These are phyloP conservation scores for Triplophysa tibetana DNA, from an alignment of 2,113 vertebrate genomes.

Conservation along the genomic window DNA sequence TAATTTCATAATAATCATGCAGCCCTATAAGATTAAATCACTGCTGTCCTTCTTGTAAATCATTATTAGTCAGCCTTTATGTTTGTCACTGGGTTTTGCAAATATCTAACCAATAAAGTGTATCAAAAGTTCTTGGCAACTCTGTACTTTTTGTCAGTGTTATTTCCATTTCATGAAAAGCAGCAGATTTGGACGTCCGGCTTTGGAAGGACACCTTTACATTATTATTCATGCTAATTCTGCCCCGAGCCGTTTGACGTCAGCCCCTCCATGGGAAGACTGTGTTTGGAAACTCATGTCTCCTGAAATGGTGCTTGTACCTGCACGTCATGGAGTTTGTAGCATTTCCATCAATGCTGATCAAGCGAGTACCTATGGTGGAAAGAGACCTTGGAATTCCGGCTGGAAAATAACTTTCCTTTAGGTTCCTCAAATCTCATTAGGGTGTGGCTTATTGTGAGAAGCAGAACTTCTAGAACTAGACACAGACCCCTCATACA, in stretches of 20 bases:
- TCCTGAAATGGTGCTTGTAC: constrained; percentile 59
- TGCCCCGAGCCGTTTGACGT: constrained; percentile 11
- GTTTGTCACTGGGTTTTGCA: too few species aligned
- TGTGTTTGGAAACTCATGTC: constrained; percentile 37
- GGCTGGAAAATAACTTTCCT: constrained; percentile 63
- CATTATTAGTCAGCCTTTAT: too few species aligned
- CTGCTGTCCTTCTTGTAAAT: too few species aligned
- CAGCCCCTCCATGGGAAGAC: background rate
- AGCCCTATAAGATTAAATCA: too few species aligned
- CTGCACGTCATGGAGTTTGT: constrained; percentile 65
- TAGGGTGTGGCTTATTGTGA: constrained; percentile 56
- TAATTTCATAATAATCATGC: too few species aligned
- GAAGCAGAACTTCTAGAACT: constrained; percentile 43
- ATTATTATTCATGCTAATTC: background rate
- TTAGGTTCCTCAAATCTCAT: constrained; percentile 67
- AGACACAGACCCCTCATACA: background rate
- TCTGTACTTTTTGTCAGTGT: too few species aligned
- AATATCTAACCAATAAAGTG: too few species aligned
- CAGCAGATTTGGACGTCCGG: too few species aligned
- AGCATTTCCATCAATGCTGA: constrained; percentile 67
- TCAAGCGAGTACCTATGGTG: constrained; percentile 58
- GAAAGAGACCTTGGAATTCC: constrained; percentile 70
- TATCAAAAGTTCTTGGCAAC: too few species aligned
- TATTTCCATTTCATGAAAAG: too few species aligned
- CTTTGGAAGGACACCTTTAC: background rate